These are phyloP conservation scores for Aphaenogaster ashmeadi DNA, from an alignment of 1,140 invertebrate genomes.

Conservation along the genomic window DNA sequence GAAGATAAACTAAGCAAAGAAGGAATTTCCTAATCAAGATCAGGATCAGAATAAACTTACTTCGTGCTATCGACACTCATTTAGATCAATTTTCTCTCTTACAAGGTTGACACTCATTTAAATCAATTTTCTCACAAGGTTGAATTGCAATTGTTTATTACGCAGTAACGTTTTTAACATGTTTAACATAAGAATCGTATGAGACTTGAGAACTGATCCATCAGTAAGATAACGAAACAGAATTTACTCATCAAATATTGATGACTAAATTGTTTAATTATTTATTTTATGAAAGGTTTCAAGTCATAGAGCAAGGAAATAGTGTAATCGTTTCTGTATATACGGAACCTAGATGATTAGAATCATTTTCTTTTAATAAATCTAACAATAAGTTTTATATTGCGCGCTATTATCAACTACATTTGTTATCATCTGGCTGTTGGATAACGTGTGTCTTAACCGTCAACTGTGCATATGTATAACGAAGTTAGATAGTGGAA, in stretches of 20 bases:
- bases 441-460: conserved; percentile 1
- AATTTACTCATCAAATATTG: background rate
- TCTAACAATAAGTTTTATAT: background rate
- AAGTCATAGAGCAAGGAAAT: background rate
- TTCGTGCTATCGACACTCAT: conserved; percentile 7
- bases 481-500: conserved; percentile 55
- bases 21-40: conserved; percentile 13
- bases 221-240: background rate
- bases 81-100: background rate
- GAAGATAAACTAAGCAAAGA: conserved; percentile 13
- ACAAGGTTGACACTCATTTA: background rate
- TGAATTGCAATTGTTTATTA: background rate
- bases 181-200: background rate
- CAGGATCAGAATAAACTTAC: conserved; percentile 3
- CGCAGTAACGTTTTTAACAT: background rate
- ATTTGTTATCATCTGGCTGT: background rate
- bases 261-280: background rate
- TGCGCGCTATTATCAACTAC: background rate
- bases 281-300: background rate
- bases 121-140: background rate
- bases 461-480: conserved; percentile 54
- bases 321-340: background rate
- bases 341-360: background rate
- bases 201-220: background rate
- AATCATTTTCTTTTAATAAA: background rate